phyloP scores from a whole-genome alignment of 2,113 vertebrate species.

The Platichthys stellatus region DNA sequence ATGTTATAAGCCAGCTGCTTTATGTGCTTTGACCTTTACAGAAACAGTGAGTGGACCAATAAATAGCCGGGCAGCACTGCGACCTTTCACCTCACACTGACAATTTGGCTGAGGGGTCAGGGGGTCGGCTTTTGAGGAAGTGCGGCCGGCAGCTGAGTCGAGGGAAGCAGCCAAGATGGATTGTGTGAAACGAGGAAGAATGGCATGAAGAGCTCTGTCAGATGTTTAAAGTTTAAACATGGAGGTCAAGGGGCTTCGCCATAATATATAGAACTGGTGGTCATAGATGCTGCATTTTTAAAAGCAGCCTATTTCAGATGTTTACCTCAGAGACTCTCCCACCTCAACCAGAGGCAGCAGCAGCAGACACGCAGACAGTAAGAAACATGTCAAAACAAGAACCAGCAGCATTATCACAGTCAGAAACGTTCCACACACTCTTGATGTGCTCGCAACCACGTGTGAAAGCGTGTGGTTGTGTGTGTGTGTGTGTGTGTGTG shows the following conservation, averaged over 20 bases:
- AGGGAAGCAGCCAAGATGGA: slow-evolving; percentile 20
- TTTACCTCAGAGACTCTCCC: slow-evolving; percentile 31
- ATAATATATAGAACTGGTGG: slow-evolving; percentile 51
- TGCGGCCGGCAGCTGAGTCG: slow-evolving; percentile 38
- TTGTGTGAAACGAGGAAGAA: slow-evolving; percentile 18
- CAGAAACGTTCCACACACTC: slow-evolving; percentile 23
- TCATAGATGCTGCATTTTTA: slow-evolving; percentile 50
- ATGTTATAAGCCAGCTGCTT: slow-evolving; percentile 66
- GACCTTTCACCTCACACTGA: slow-evolving; percentile 65
- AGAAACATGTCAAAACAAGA: slow-evolving; percentile 59
- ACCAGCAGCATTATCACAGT: slow-evolving; percentile 47
- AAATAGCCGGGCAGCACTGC: slow-evolving; percentile 52
- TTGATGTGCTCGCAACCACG: not conserved
- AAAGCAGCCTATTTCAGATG: slow-evolving; percentile 44
- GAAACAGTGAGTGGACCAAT: slow-evolving; percentile 64
- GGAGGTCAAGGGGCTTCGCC: slow-evolving; percentile 33
- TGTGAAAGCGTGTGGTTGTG: not conserved
- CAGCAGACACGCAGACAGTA: slow-evolving; percentile 17
- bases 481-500: slow-evolving; percentile 3
- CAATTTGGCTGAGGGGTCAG: slow-evolving; percentile 49
- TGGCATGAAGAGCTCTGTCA: slow-evolving; percentile 11
- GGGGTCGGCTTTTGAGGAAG: slow-evolving; percentile 59
- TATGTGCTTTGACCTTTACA: slow-evolving; percentile 64
- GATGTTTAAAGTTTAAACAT: slow-evolving; percentile 4
- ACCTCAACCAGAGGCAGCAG: slow-evolving; percentile 39